Evolutionary conservation across 2,797 vertebrate genomes (phyloP).

Genomic region (Rhinichthys osculus): DNA sequence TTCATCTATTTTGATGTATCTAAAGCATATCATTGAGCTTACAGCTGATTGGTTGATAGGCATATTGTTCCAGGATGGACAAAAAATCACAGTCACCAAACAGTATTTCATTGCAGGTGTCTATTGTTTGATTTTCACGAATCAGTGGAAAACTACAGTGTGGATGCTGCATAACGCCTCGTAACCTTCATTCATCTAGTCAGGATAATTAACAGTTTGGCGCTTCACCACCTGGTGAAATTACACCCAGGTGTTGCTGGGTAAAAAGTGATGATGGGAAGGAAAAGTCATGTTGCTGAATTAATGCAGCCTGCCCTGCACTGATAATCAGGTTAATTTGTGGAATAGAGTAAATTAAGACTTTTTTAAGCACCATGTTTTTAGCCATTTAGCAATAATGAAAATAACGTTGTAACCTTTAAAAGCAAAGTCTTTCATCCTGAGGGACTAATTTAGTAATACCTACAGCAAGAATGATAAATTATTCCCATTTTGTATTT

Average conservation of each 20-base stretch:
- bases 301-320: constrained; percentile 72
- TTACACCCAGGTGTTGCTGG: constrained; percentile 76
- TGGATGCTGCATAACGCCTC: constrained; percentile 34
- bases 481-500: background rate
- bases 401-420: constrained; percentile 41
- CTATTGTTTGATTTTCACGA: constrained; percentile 62
- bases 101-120: background rate
- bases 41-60: background rate
- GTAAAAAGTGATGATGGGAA: constrained; percentile 61
- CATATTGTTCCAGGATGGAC: background rate
- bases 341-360: constrained; percentile 72
- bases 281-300: constrained; percentile 61
- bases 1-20: background rate
- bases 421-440: constrained; percentile 57
- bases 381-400: constrained; percentile 64
- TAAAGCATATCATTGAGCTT: background rate
- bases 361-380: constrained; percentile 68
- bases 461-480: background rate
- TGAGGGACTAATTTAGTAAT: constrained; percentile 59
- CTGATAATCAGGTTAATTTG: constrained; percentile 74
- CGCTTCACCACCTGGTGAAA: constrained; percentile 67
- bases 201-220: constrained; percentile 71
- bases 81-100: background rate
- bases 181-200: constrained; percentile 51
- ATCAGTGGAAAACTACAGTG: constrained; percentile 53